Conservation (phyloP, 2,113 vertebrate species). For the Climacteris rufus region DNA sequence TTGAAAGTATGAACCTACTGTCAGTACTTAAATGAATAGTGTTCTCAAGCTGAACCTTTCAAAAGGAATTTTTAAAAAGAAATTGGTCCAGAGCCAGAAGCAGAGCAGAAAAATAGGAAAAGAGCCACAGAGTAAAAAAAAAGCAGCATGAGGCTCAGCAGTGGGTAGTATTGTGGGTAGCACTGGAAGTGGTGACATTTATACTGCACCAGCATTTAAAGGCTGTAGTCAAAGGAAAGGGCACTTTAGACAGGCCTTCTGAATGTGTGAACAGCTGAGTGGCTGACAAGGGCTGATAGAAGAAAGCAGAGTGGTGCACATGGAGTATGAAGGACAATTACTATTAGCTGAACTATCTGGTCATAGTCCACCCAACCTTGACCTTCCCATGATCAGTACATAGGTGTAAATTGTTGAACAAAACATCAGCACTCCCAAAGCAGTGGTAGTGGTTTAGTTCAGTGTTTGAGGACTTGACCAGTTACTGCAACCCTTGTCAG, state of each 20-base stretch:
- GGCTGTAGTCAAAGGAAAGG: background rate
- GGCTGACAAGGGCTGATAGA: background rate
- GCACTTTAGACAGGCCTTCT: background rate
- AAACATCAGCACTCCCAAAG: background rate
- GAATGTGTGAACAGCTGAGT: background rate
- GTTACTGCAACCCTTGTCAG: background rate
- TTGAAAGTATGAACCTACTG: background rate
- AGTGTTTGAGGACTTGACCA: background rate
- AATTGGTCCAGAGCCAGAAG: background rate
- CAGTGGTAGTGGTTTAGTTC: background rate
- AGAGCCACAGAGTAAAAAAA: background rate
- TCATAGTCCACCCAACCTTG: background rate
- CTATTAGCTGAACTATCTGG: background rate
- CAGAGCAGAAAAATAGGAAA: background rate
- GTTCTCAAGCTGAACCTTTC: conserved; percentile 8
- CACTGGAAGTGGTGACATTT: background rate
- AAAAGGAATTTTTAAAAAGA: conserved; percentile 10
- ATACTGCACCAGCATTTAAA: background rate
- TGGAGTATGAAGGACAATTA: background rate
- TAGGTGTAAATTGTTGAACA: background rate
- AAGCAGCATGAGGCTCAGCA: background rate
- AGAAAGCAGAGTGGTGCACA: background rate
- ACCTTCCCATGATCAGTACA: background rate
- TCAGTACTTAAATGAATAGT: background rate
- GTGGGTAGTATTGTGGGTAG: background rate